A percentile compares a stretch with the other conserved stretches of the same genome.
These are phyloP conservation scores for Volucella inanis DNA, from an alignment of 2,888 invertebrate species.

Conservation along the genomic window DNA sequence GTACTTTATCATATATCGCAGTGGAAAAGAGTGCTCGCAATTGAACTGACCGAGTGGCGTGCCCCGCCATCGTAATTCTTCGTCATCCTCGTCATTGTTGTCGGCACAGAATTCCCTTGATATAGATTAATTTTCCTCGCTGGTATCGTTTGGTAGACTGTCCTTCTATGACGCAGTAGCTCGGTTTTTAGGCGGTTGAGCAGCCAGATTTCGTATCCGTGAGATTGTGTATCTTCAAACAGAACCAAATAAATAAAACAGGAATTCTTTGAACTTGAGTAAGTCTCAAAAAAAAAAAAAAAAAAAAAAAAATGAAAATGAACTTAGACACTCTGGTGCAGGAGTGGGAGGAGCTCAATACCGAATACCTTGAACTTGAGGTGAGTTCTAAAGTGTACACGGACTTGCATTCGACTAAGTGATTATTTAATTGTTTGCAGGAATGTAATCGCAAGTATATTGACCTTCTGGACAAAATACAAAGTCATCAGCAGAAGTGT, in stretches of 20 bases:
- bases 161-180: constrained; percentile 61
- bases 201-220: constrained; percentile 40
- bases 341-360: constrained; percentile 91
- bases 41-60: constrained; percentile 33
- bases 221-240: constrained; percentile 6
- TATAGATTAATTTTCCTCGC: constrained; percentile 13
- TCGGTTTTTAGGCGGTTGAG: constrained; percentile 36
- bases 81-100: too few species aligned
- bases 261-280: too few species aligned
- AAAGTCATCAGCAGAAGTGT: constrained; percentile 93
- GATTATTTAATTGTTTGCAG: constrained; percentile 63
- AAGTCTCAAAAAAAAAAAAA: too few species aligned
- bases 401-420: constrained; percentile 7
- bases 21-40: constrained; percentile 46
- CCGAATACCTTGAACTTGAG: constrained; percentile 92
- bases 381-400: constrained; percentile 83
- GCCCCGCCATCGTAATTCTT: constrained; percentile 13
- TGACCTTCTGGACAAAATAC: constrained; percentile 92
- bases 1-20: constrained; percentile 38
- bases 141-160: constrained; percentile 8
- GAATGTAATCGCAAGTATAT: constrained; percentile 90
- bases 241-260: too few species aligned
- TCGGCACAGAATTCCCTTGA: constrained; percentile 31
- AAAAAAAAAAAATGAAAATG: constrained; percentile 77
- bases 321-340: constrained; percentile 86